phyloP scores from a whole-genome alignment of 2,888 invertebrate genomes.

The Sinohyriopsis cumingii region DNA sequence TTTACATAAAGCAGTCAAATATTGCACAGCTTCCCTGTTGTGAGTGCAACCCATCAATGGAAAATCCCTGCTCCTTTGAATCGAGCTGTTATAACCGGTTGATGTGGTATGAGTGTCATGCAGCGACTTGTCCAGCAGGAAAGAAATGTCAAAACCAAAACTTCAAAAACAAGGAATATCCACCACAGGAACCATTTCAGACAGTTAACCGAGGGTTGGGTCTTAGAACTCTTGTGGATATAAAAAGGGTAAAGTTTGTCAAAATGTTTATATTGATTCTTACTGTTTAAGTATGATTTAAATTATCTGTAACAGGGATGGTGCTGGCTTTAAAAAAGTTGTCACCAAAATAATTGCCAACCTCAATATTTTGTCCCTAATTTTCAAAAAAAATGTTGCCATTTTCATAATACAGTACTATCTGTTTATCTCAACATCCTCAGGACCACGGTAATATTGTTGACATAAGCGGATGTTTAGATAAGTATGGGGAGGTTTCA shows the following conservation, averaged over 20 bases:
- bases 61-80: conserved; percentile 86
- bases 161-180: conserved; percentile 87
- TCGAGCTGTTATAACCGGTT: conserved; percentile 89
- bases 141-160: conserved; percentile 88
- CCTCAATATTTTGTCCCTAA: too few species aligned
- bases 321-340: too few species aligned
- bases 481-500: too few species aligned
- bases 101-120: conserved; percentile 88
- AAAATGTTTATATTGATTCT: too few species aligned
- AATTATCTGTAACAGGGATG: too few species aligned
- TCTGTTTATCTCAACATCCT: too few species aligned
- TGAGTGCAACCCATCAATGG: conserved; percentile 82
- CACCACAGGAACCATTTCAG: conserved; percentile 77
- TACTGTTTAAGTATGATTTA: too few species aligned
- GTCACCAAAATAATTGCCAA: too few species aligned
- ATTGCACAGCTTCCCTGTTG: conserved; percentile 81
- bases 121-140: conserved; percentile 85
- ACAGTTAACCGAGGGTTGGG: conserved; percentile 89
- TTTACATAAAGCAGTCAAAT: conserved; percentile 69
- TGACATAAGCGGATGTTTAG: too few species aligned
- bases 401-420: too few species aligned
- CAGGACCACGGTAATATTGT: too few species aligned
- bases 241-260: conserved; percentile 76
- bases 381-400: too few species aligned
- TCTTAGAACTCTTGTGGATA: conserved; percentile 81